phyloP scores from a whole-genome alignment of 2,113 vertebrate genomes.

The Thinocorus orbignyianus region DNA sequence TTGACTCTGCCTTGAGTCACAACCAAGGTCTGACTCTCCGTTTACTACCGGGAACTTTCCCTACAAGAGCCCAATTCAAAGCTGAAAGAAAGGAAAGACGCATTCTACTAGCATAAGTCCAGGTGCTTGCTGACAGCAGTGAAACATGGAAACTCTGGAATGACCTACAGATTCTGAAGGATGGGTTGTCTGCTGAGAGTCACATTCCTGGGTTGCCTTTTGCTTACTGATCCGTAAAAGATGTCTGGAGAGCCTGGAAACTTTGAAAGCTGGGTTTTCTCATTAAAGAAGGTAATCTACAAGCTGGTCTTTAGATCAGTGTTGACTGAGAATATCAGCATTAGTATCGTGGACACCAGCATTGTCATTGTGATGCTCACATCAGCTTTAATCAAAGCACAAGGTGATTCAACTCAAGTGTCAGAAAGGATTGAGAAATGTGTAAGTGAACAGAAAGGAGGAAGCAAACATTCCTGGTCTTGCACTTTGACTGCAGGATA shows the following conservation, averaged over 20 bases:
- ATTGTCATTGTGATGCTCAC: neutral
- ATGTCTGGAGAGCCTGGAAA: neutral
- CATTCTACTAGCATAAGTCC: neutral
- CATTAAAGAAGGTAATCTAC: neutral
- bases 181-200: neutral
- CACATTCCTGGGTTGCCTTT: neutral
- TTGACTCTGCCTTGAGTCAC: neutral
- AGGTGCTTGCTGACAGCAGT: neutral
- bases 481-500: neutral
- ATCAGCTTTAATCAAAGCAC: neutral
- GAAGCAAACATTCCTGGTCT: neutral
- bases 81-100: neutral
- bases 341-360: neutral
- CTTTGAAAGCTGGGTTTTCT: neutral
- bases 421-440: neutral
- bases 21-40: neutral
- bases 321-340: neutral
- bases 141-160: neutral
- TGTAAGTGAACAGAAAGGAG: neutral
- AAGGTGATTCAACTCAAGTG: neutral
- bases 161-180: neutral
- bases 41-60: neutral
- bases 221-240: neutral
- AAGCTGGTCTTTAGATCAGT: neutral
- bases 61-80: neutral